Evolutionary conservation across 2,888 invertebrate genomes (phyloP), one percentile per base, ranked within the genome.

Genomic region (Odiellus spinosus): DNA sequence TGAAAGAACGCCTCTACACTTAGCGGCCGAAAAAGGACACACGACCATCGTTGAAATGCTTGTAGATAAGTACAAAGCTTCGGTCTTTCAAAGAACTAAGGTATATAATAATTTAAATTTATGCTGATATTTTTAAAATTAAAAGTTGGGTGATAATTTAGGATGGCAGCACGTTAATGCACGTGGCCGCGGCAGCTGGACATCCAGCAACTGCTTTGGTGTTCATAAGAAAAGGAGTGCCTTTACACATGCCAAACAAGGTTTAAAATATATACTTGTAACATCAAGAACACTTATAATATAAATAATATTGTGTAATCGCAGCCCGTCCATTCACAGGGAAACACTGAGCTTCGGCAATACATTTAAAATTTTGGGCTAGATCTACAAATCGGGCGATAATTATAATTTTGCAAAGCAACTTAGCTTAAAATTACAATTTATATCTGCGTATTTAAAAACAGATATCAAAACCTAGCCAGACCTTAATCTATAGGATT

Each of bases 241-340:
- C 96, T 56, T 75, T 98, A 18, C 91, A 95, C 64, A 99, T 99
- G 96, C 96, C 98, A 52, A 98, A 98, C 67, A 98, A 96, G 75
- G 80, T 76, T 54, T 49, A 26, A 26, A 26, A 26, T 26, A 26
- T 26, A 6, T n/a, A n/a, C n/a, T n/a, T n/a, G n/a, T n/a, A n/a
- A n/a, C n/a, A n/a, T n/a, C n/a, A n/a, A n/a, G n/a, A n/a, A n/a
- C n/a, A n/a, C n/a, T n/a, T n/a, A n/a, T n/a, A n/a, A n/a, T n/a
- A n/a, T n/a, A n/a, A n/a, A n/a, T n/a, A n/a, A n/a, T n/a, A n/a
- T n/a, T n/a, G n/a, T n/a, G n/a, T n/a, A n/a, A n/a, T n/a, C n/a
- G n/a, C n/a, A n/a, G n/a, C n/a, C n/a, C n/a, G n/a, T n/a, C n/a
- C n/a, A n/a, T n/a, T n/a, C n/a, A n/a, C n/a, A n/a, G n/a, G n/a